Base-by-base conservation (phyloP, 2,888 invertebrate genomes). In the Masnerella sp. region DNA sequence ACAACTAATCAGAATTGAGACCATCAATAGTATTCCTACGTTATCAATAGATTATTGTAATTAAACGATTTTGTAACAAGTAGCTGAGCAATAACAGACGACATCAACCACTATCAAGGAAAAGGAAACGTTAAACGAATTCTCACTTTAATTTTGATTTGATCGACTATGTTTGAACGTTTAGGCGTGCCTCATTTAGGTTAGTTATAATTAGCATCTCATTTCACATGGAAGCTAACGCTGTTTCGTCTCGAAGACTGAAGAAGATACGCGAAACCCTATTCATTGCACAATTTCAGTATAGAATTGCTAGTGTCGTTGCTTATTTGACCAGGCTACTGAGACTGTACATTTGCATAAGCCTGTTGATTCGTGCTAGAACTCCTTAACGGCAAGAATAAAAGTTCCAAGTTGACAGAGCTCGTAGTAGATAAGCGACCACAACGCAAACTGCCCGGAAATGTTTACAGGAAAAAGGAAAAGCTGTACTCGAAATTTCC, bases 1-100 rank as follows among this genome's bases (percentile, higher is more conserved):
- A 61, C 49, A 36, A 49, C 47, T 9, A 34, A 64, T 20, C 14
- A 64, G 28, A 45, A 54, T n/a, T n/a, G n/a, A n/a, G n/a, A n/a
- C n/a, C n/a, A n/a, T n/a, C n/a, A n/a, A n/a, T n/a, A n/a, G n/a
- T n/a, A n/a, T n/a, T n/a, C n/a, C n/a, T n/a, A n/a, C n/a, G n/a
- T n/a, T n/a, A n/a, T n/a, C n/a, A n/a, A n/a, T n/a, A n/a, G n/a
- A n/a, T n/a, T n/a, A n/a, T n/a, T n/a, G n/a, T n/a, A n/a, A n/a
- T n/a, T n/a, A n/a, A n/a, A n/a, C n/a, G n/a, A n/a, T n/a, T n/a
- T n/a, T n/a, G n/a, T n/a, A n/a, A n/a, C n/a, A n/a, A n/a, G n/a
- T n/a, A n/a, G n/a, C n/a, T n/a, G n/a, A n/a, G n/a, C n/a, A n/a
- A n/a, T n/a, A n/a, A n/a, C n/a, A n/a, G n/a, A n/a, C n/a, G n/a